phyloP scores from a whole-genome alignment of 2,797 vertebrate species.

The Danio jaintianensis region DNA sequence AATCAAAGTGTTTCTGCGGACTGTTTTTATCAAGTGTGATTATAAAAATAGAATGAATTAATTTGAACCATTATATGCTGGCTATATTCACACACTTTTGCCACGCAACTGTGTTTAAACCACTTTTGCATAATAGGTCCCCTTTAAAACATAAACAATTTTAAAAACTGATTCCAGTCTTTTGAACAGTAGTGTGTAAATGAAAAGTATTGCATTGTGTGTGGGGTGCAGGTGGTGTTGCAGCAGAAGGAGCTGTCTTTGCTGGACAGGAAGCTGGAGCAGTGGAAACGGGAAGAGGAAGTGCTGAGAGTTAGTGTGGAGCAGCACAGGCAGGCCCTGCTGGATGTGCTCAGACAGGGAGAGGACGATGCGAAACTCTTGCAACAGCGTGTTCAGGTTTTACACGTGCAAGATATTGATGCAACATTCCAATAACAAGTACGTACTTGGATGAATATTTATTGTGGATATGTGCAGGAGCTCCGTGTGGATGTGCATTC shows the following conservation, averaged over 20 bases:
- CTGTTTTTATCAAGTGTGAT: too few relatives aligned
- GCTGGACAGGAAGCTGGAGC: slow-evolving; percentile 74
- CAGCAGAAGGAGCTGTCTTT: slow-evolving; percentile 75
- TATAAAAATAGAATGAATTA: too few relatives aligned
- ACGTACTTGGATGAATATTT: not conserved
- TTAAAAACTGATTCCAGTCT: not conserved
- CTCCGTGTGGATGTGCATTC: slow-evolving; percentile 77
- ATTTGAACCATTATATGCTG: too few relatives aligned
- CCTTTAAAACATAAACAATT: not conserved
- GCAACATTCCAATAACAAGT: not conserved
- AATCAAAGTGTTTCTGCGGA: too few relatives aligned
- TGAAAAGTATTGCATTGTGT: not conserved
- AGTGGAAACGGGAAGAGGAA: slow-evolving; percentile 77
- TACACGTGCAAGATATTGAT: not conserved
- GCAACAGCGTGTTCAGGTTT: slow-evolving; percentile 77
- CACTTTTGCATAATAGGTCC: too few relatives aligned
- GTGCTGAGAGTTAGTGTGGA: slow-evolving; percentile 74
- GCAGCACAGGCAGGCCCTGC: slow-evolving; percentile 74
- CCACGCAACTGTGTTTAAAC: too few relatives aligned
- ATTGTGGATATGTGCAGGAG: slow-evolving; percentile 72
- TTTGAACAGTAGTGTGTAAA: not conserved
- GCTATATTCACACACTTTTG: not conserved
- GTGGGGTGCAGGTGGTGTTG: slow-evolving; percentile 68
- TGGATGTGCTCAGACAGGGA: slow-evolving; percentile 76
- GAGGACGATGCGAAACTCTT: slow-evolving; percentile 78